phyloP scores from a whole-genome alignment of 2,113 vertebrate species.

The Nanorana parkeri region DNA sequence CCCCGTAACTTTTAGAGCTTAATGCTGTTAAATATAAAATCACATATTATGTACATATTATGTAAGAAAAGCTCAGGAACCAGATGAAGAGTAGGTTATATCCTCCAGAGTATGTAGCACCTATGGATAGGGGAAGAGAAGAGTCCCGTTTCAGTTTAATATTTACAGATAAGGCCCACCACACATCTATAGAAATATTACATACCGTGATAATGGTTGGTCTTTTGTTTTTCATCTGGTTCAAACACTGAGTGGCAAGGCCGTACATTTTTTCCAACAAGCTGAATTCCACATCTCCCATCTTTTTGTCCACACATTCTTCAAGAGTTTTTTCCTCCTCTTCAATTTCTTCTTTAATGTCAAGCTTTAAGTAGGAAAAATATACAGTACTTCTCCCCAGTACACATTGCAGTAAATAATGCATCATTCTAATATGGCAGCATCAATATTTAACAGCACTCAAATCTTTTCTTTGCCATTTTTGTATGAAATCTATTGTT shows the following conservation, averaged over 20 bases:
- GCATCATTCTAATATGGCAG: too few relatives aligned
- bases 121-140: slow-evolving; percentile 62
- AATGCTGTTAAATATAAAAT: neutral
- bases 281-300: slow-evolving; percentile 75
- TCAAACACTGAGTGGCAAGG: slow-evolving; percentile 82
- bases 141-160: neutral
- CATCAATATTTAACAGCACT: too few relatives aligned
- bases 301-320: slow-evolving; percentile 85
- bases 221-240: slow-evolving; percentile 86
- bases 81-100: slow-evolving; percentile 41
- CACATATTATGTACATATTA: neutral
- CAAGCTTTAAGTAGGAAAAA: slow-evolving; percentile 74
- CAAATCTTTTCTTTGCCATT: too few relatives aligned
- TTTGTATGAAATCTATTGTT: too few relatives aligned
- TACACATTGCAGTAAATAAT: too few relatives aligned
- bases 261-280: slow-evolving; percentile 80
- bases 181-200: neutral
- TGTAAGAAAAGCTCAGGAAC: neutral
- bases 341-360: slow-evolving; percentile 90
- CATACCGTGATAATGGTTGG: slow-evolving; percentile 84
- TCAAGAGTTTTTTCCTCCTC: slow-evolving; percentile 89
- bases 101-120: slow-evolving; percentile 73
- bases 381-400: neutral
- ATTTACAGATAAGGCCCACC: neutral
- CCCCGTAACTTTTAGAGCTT: too few relatives aligned